Evolutionary conservation across 2,797 vertebrate genomes (phyloP), one percentile per base, ranked within the genome.

Genomic region (Salmo trutta): DNA sequence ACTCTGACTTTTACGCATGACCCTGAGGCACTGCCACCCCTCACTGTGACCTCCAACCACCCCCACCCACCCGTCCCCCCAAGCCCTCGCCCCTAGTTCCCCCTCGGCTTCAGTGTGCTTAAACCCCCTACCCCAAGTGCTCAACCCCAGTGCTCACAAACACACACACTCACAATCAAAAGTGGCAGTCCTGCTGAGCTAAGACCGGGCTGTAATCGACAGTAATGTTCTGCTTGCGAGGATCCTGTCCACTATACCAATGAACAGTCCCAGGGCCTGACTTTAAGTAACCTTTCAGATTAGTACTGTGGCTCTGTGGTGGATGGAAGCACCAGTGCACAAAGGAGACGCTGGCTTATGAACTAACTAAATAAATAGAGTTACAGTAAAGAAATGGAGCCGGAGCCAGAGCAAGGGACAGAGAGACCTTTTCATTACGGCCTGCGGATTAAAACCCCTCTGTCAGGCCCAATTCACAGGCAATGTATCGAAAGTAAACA

Each of bases 121-220:
- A 88, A 91, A 91, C 90, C 85, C 80, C 79, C 47, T 72, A 24
- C 47, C 21, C n/a, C 10, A 53, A 51, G 64, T 27, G 7, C 12
- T 41, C 53, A 54, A 82, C 81, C 83, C 78, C 84, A 80, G 85
- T 79, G 41, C 89, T 90, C 91, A 62, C 83, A 92, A 88, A 91
- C 64, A 74, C 64, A 68, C 75, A 51, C 62, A 75, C 74, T 31
- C 59, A 52, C 74, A 71, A 69, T 56, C 19, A 47, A 4, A 79
- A 92, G 90, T 93, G 93, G 90, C 93, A 93, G 91, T 91, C 88
- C 89, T 93, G 94, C 94, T 94, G 93, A 94, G 91, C 90, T 93
- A 88, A 91, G 89, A 88, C 41, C 81, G 84, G 87, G 85, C 81
- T 83, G 87, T 93, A 92, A 94, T 92, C 89, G 88, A 84, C 88